These are phyloP conservation scores for Patagioenas fasciata DNA, from an alignment of 2,113 vertebrate genomes.

Conservation along the genomic window DNA sequence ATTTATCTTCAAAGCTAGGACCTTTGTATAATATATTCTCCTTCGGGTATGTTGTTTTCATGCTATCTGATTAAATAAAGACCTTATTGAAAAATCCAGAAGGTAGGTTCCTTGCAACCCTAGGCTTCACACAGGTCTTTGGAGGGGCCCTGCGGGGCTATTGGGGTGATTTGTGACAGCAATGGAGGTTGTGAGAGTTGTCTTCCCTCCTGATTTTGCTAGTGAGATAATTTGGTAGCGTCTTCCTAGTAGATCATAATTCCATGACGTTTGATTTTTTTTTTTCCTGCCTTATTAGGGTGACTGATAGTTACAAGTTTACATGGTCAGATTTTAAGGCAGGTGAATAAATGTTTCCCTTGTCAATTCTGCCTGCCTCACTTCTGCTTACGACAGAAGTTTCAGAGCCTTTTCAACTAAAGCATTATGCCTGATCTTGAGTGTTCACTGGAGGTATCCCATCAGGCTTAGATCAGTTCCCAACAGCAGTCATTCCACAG, in stretches of 20 bases:
- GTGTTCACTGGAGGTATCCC: not conserved
- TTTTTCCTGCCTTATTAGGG: not conserved
- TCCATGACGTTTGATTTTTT: not conserved
- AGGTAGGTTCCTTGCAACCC: not conserved
- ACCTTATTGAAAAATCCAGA: not conserved
- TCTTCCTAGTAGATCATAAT: not conserved
- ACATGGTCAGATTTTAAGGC: not conserved
- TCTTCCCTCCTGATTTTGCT: not conserved
- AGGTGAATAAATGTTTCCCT: not conserved
- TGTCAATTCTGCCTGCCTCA: not conserved
- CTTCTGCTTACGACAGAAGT: not conserved
- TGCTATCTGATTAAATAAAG: not conserved
- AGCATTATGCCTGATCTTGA: not conserved
- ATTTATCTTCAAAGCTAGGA: not conserved
- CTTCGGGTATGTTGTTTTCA: not conserved
- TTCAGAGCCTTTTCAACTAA: not conserved
- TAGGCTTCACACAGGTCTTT: not conserved
- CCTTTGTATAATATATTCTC: not conserved
- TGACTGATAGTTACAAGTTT: not conserved
- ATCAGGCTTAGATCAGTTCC: not conserved
- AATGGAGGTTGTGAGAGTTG: not conserved
- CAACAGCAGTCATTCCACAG: not conserved
- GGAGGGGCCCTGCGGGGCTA: not conserved
- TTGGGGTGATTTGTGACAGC: not conserved
- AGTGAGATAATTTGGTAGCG: rapidly evolving